Conservation (phyloP, 2,797 vertebrate genomes). For the Silurus aristotelis region DNA sequence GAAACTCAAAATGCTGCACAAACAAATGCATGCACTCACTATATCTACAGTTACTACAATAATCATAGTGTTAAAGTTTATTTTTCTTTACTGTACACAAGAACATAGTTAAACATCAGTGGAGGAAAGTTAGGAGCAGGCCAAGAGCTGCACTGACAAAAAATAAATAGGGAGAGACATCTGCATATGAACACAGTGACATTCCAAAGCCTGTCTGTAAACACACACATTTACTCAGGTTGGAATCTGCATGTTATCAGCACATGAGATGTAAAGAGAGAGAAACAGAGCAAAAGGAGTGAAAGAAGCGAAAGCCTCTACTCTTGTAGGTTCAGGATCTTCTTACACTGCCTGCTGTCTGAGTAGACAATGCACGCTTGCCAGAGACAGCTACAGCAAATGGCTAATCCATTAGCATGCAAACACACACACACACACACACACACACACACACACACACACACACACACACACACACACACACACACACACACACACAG, state of each 20-base stretch:
- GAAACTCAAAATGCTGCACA: not conserved
- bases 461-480: constrained; percentile 19
- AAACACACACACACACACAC: constrained; percentile 37
- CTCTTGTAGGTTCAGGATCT: not conserved
- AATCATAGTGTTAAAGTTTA: not conserved
- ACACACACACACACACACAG: not conserved
- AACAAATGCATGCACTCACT: not conserved
- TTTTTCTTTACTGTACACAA: not conserved
- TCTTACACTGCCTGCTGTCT: constrained; percentile 30
- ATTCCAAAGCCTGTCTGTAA: constrained; percentile 29
- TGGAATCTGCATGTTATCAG: constrained; percentile 23
- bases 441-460: constrained; percentile 1
- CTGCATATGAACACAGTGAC: constrained; percentile 10
- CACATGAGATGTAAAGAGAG: not conserved
- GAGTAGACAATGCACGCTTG: constrained; percentile 42
- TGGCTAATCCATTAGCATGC: constrained; percentile 43
- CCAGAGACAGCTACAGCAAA: constrained; percentile 30
- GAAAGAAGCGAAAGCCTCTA: not conserved
- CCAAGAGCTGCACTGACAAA: not conserved
- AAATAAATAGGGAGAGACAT: constrained; percentile 6
- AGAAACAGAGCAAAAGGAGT: not conserved
- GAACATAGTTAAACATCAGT: not conserved
- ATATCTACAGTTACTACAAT: not conserved
- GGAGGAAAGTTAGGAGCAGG: not conserved
- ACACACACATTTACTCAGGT: constrained; percentile 13